A percentile compares a stretch with the other conserved stretches of the same genome.
Evolutionary conservation across 1,140 invertebrate genomes (phyloP).

Genomic region (Neelides sp.): DNA sequence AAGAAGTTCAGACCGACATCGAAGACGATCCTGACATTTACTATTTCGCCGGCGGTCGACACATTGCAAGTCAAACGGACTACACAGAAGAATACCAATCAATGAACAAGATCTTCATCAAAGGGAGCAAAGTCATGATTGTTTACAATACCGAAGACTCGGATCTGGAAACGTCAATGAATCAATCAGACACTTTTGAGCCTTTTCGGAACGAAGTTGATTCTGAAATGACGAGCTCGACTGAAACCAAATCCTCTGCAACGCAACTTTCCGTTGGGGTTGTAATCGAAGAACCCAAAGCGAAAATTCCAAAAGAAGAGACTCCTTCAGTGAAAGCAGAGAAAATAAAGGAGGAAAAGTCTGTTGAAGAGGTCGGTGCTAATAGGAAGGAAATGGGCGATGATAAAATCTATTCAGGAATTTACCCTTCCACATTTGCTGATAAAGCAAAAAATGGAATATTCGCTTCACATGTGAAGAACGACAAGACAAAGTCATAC

Average conservation of each 20-base stretch:
- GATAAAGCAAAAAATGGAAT: constrained; percentile 23
- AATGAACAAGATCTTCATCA: constrained; percentile 1
- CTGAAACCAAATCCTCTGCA: neutral
- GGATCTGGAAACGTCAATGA: constrained; percentile 4
- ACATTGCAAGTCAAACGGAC: constrained; percentile 26
- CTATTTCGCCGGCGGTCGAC: constrained; percentile 29
- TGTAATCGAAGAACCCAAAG: too few relatives aligned
- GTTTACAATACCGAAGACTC: constrained; percentile 15
- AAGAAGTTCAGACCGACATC: constrained; percentile 27
- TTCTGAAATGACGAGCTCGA: neutral
- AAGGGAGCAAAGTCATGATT: constrained; percentile 16
- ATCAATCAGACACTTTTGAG: neutral
- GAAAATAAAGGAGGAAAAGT: constrained; percentile 12
- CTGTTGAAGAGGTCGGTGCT: constrained; percentile 11
- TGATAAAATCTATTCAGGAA: neutral
- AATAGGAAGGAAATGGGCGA: neutral
- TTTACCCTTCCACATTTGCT: constrained; percentile 8
- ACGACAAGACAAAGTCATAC: constrained; percentile 16
- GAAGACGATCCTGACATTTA: constrained; percentile 26
- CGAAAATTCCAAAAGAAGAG: neutral
- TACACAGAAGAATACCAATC: constrained; percentile 22
- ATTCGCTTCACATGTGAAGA: too few relatives aligned
- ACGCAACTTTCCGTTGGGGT: constrained; percentile 21
- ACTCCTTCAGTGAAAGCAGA: neutral
- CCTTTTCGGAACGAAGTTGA: neutral